phyloP scores from a whole-genome alignment of 23 tunicate genomes.

The Trididemnum nubilum region DNA sequence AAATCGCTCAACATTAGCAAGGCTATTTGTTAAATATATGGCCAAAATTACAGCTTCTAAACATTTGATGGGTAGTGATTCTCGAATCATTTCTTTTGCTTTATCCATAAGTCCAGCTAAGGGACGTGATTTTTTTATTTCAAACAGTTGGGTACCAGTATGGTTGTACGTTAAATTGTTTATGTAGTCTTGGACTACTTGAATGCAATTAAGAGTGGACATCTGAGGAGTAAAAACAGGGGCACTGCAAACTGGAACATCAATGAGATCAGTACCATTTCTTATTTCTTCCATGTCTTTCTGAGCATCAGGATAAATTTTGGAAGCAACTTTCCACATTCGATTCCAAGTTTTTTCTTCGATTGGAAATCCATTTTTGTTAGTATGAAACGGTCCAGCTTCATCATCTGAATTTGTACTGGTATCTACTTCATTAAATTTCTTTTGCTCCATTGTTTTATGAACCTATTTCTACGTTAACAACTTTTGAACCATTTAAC shows the following conservation, averaged over 20 bases:
- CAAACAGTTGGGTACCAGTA: conserved; percentile 92
- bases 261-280: conserved; percentile 35
- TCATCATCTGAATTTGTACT: conserved; percentile 43
- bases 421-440: too few species aligned
- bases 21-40: conserved; percentile 67
- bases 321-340: conserved; percentile 81
- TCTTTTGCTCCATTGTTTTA: too few species aligned
- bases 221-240: conserved; percentile 59
- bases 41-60: conserved; percentile 87
- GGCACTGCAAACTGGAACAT: conserved; percentile 46
- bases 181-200: conserved; percentile 63
- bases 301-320: conserved; percentile 75
- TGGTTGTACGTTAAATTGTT: conserved; percentile 65
- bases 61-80: conserved; percentile 92
- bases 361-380: conserved; percentile 86
- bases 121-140: conserved; percentile 71
- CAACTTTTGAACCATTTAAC: too few species aligned
- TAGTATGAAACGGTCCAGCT: conserved; percentile 58
- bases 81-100: conserved; percentile 81
- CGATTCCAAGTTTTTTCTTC: conserved; percentile 80
- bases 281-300: conserved; percentile 60
- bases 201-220: conserved; percentile 29
- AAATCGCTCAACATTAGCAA: conserved; percentile 71
- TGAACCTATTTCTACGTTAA: too few species aligned
- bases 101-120: conserved; percentile 85